Percentiles rank a stretch among this genome's conserved stretches.
Evolutionary conservation across 2,113 vertebrate species (phyloP).

Genomic region (Centropus bengalensis): DNA sequence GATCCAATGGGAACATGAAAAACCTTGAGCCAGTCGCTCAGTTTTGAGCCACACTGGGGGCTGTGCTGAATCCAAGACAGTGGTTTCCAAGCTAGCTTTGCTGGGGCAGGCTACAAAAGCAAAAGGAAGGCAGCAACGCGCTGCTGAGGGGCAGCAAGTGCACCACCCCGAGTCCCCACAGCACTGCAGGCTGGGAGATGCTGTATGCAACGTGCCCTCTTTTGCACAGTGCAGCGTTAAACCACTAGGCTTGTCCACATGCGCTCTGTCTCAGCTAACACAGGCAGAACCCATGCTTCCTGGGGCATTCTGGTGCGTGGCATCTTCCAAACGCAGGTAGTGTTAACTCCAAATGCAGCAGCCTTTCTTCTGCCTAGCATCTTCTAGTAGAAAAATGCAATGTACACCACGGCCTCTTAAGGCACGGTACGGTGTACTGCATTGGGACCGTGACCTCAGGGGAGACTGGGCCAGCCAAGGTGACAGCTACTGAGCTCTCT

Average conservation of each 20-base stretch:
- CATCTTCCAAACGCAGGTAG: background rate
- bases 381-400: background rate
- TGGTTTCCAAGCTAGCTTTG: background rate
- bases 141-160: background rate
- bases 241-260: background rate
- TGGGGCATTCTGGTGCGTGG: too few species aligned
- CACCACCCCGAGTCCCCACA: background rate
- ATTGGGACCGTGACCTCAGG: background rate
- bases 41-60: accelerated
- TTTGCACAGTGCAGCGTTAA: background rate
- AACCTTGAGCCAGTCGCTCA: background rate
- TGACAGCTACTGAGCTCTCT: background rate
- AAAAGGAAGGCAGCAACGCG: background rate
- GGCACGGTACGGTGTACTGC: background rate
- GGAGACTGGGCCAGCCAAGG: background rate
- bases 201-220: background rate
- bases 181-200: background rate
- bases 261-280: background rate
- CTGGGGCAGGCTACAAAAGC: background rate
- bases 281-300: background rate
- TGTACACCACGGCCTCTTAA: background rate
- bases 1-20: background rate
- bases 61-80: background rate
- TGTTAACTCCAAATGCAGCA: background rate
- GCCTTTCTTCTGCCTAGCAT: background rate